These are phyloP conservation scores for Mus caroli DNA, from an alignment of 2,797 vertebrate genomes.

Conservation along the genomic window DNA sequence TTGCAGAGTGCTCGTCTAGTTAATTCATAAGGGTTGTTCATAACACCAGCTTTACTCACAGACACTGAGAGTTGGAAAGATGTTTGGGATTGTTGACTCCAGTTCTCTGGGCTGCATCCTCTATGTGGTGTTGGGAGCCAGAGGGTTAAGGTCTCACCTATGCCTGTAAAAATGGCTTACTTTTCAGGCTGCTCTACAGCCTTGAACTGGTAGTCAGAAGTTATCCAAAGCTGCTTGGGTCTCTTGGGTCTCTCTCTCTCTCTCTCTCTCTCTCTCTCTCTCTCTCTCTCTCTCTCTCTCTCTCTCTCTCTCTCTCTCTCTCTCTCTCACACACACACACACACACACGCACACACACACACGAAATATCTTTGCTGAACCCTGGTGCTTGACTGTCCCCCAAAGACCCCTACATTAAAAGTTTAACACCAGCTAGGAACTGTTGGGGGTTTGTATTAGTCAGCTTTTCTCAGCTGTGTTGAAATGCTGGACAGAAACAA, in stretches of 20 bases:
- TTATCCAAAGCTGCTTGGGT: neutral
- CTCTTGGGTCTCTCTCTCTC: neutral
- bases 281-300: neutral
- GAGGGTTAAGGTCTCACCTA: conserved; percentile 48
- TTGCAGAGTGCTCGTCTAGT: neutral
- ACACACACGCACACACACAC: neutral
- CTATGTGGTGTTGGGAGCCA: conserved; percentile 64
- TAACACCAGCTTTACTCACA: neutral
- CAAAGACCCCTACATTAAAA: neutral
- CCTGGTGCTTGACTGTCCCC: neutral
- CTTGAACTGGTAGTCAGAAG: neutral
- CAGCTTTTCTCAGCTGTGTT: neutral
- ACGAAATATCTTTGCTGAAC: neutral
- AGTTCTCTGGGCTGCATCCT: conserved; percentile 62
- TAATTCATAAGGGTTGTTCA: neutral
- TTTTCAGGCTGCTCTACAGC: neutral
- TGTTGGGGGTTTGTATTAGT: neutral
- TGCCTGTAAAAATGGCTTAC: conserved; percentile 67
- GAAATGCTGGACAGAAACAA: neutral
- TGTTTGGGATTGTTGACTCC: conserved; percentile 56
- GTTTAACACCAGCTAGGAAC: neutral
- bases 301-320: neutral
- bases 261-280: neutral
- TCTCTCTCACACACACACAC: neutral
- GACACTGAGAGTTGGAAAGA: conserved; percentile 9